phyloP scores from a whole-genome alignment of 1,140 invertebrate genomes.

The Bicyclus anynana region DNA sequence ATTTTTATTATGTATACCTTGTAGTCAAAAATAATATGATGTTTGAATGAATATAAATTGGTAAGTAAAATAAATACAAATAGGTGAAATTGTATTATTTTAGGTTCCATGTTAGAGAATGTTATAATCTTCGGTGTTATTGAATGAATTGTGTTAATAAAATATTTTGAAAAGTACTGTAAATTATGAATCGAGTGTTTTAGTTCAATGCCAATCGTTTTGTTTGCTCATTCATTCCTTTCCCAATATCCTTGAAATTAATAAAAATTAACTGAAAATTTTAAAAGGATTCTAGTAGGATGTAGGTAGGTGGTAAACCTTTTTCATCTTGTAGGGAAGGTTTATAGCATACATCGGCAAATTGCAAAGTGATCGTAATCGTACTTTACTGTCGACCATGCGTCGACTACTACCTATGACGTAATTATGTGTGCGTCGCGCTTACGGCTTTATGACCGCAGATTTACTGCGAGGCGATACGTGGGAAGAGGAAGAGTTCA shows the following conservation, averaged over 20 bases:
- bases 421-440: too few relatives aligned
- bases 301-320: too few relatives aligned
- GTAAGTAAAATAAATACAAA: constrained; percentile 59
- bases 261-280: not conserved
- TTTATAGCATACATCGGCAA: too few relatives aligned
- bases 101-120: constrained; percentile 77
- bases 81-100: constrained; percentile 75
- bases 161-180: constrained; percentile 77
- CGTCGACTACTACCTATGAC: too few relatives aligned
- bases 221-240: constrained; percentile 16
- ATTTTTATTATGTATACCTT: constrained; percentile 75
- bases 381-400: too few relatives aligned
- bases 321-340: too few relatives aligned
- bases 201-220: constrained; percentile 44
- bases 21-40: constrained; percentile 67
- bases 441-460: too few relatives aligned
- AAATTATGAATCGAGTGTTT: constrained; percentile 71
- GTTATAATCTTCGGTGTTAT: constrained; percentile 79
- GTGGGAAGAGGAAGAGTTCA: too few relatives aligned
- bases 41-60: constrained; percentile 76
- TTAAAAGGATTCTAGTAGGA: too few relatives aligned
- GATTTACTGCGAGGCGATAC: too few relatives aligned
- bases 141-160: constrained; percentile 80
- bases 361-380: too few relatives aligned
- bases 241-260: not conserved